Evolutionary conservation across 2,113 vertebrate genomes (phyloP).

Genomic region (Leptocoma aspasia): DNA sequence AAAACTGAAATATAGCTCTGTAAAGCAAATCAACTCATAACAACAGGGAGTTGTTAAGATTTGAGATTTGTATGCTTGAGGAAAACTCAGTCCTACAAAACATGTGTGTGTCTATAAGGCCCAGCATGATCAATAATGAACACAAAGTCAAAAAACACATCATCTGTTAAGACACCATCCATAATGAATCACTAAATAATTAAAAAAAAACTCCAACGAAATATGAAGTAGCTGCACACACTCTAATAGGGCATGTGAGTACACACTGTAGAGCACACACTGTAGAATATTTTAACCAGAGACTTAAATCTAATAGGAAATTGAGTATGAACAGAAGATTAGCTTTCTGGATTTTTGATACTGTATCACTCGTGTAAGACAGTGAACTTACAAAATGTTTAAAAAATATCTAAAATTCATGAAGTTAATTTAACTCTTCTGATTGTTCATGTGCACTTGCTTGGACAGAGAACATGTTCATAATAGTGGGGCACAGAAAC

Average conservation of each 20-base stretch:
- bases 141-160: background rate
- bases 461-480: background rate
- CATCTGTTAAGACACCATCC: background rate
- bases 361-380: fast-evolving
- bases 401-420: background rate
- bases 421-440: background rate
- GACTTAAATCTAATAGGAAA: background rate
- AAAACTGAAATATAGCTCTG: background rate
- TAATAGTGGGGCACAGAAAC: background rate
- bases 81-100: background rate
- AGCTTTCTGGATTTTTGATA: background rate
- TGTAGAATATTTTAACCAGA: background rate
- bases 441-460: background rate
- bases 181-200: background rate
- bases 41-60: background rate
- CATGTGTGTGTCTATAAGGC: background rate
- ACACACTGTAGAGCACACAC: background rate
- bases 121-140: background rate
- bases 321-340: fast-evolving
- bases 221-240: background rate
- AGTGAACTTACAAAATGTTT: background rate
- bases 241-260: fast-evolving
- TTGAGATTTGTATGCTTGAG: background rate
- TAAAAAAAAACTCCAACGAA: background rate
- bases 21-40: background rate